Conservation (phyloP, 2,888 invertebrate species). For the Caenorhabditis drosophilae region DNA sequence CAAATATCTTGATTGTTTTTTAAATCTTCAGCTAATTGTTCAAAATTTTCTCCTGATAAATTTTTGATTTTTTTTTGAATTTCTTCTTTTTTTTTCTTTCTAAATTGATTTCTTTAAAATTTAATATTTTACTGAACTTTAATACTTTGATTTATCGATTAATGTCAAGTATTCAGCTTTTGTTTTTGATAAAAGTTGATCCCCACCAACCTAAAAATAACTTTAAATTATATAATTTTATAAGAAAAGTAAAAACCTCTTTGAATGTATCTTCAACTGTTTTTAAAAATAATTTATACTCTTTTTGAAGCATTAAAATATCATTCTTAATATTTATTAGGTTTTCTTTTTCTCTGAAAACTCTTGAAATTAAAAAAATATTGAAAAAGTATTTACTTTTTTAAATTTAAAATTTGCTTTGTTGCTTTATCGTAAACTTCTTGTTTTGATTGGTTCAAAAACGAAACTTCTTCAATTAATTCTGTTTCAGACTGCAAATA, state of each 20-base stretch:
- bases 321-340: conserved; percentile 5
- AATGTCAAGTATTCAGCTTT: too few species aligned
- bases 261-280: too few species aligned
- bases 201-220: too few species aligned
- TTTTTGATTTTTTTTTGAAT: too few species aligned
- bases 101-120: too few species aligned
- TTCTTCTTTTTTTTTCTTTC: too few species aligned
- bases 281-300: conserved; percentile 12
- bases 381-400: not conserved
- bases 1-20: not conserved
- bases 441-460: not conserved
- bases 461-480: conserved; percentile 3
- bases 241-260: too few species aligned
- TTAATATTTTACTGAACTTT: too few species aligned
- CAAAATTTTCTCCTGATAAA: too few species aligned
- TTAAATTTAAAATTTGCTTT: conserved; percentile 1
- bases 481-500: conserved; percentile 11
- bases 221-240: too few species aligned
- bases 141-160: too few species aligned
- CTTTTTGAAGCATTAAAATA: conserved; percentile 5
- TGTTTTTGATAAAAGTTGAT: too few species aligned
- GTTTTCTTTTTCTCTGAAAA: conserved; percentile 9
- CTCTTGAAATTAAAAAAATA: not conserved
- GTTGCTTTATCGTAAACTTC: conserved; percentile 16
- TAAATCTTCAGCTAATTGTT: conserved; percentile 1